A percentile compares a stretch with the other conserved stretches of the same genome.
phyloP scores from a whole-genome alignment of 1,140 invertebrate genomes.

The Delia radicum region DNA sequence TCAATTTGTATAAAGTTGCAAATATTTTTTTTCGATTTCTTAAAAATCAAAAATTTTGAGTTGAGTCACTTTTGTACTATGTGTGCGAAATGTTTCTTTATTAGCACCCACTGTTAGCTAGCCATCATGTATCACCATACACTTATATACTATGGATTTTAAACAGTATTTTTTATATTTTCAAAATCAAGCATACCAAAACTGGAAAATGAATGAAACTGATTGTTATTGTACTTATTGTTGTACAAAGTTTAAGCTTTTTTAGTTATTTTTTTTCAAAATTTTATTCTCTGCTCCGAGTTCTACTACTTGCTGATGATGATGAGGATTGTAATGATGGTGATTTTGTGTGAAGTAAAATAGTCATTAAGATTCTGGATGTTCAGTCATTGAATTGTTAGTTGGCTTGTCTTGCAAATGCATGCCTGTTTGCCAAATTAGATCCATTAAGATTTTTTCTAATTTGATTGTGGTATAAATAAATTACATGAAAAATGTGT shows the following conservation, averaged over 20 bases:
- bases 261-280: too few relatives aligned
- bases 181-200: background rate
- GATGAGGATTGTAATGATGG: background rate
- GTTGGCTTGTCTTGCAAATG: background rate
- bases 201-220: conserved; percentile 23
- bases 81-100: too few relatives aligned
- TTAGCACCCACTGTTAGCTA: too few relatives aligned
- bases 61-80: too few relatives aligned
- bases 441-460: conserved; percentile 27
- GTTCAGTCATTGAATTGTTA: conserved; percentile 8
- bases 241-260: background rate
- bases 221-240: background rate
- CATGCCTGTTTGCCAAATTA: conserved; percentile 15
- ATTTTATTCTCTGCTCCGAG: background rate
- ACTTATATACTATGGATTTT: too few relatives aligned
- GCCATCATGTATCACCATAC: too few relatives aligned
- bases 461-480: conserved; percentile 28
- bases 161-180: background rate
- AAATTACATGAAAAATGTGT: background rate
- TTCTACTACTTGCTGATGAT: background rate
- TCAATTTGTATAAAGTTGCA: too few relatives aligned
- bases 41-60: too few relatives aligned
- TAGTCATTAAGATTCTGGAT: conserved; percentile 8
- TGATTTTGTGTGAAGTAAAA: background rate
- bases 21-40: too few relatives aligned